Conservation (phyloP, 2,888 invertebrate genomes). For the Schizaphis graminum region DNA sequence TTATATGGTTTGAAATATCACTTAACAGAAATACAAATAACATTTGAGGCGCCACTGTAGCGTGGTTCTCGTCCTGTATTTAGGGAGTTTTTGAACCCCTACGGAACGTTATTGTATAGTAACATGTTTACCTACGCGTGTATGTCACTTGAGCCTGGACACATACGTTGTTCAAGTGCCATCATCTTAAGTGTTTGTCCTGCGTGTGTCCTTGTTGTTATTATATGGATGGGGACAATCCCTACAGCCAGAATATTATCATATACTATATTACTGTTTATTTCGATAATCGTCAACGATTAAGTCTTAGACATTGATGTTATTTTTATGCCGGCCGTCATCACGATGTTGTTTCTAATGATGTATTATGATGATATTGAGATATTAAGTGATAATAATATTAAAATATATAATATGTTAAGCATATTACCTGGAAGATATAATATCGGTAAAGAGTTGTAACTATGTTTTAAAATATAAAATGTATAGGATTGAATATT, state of each 20-base stretch:
- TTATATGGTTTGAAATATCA: not conserved
- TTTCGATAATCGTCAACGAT: slow-evolving; percentile 1
- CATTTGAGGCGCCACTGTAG: slow-evolving; percentile 23
- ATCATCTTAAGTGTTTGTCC: slow-evolving; percentile 63
- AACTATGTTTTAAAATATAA: not conserved
- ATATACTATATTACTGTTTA: slow-evolving; percentile 30
- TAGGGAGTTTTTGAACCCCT: slow-evolving; percentile 54
- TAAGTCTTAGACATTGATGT: not conserved
- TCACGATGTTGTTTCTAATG: not conserved
- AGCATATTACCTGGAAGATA: not conserved
- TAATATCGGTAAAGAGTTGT: not conserved
- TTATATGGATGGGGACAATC: slow-evolving; percentile 41
- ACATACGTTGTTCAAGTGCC: slow-evolving; percentile 57
- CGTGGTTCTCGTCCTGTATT: slow-evolving; percentile 9
- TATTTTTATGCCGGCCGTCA: not conserved
- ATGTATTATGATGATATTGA: not conserved
- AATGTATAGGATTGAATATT: not conserved
- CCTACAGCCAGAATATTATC: slow-evolving; percentile 24
- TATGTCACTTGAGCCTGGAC: slow-evolving; percentile 63
- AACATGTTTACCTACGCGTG: slow-evolving; percentile 63
- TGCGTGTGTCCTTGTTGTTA: slow-evolving; percentile 53
- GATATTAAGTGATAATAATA: too few relatives aligned
- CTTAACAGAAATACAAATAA: not conserved
- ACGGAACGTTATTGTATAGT: slow-evolving; percentile 34
- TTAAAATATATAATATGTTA: not conserved